Percentiles rank a stretch among this genome's conserved stretches.
These are phyloP conservation scores for Pteruthius melanotis DNA, from an alignment of 2,113 vertebrate genomes.

Conservation along the genomic window DNA sequence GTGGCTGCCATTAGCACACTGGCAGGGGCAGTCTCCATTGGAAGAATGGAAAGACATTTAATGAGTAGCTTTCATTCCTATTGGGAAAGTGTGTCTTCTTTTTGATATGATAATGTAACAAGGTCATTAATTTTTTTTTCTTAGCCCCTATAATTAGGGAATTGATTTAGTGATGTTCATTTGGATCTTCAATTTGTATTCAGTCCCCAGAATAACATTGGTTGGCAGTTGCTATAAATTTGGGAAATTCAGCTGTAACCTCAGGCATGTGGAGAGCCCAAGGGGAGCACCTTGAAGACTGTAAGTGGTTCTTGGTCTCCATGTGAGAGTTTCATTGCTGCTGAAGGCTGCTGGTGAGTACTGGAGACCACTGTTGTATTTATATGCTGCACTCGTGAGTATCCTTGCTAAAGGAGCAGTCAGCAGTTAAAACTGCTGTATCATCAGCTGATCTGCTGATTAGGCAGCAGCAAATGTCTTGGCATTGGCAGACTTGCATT, in stretches of 20 bases:
- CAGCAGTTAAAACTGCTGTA: not conserved
- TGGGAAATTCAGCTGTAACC: not conserved
- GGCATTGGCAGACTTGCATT: not conserved
- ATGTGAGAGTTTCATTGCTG: not conserved
- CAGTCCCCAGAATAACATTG: not conserved
- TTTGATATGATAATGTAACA: not conserved
- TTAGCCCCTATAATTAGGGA: not conserved
- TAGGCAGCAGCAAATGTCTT: not conserved
- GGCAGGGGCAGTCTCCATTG: not conserved
- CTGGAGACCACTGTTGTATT: not conserved
- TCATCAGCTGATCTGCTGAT: conserved; percentile 17
- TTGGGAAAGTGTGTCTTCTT: not conserved
- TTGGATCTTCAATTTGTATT: not conserved
- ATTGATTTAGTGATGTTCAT: not conserved
- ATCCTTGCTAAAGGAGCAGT: not conserved
- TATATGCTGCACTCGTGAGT: not conserved
- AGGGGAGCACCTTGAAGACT: not conserved
- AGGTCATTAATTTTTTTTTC: not conserved
- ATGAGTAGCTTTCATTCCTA: not conserved
- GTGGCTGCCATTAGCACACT: not conserved
- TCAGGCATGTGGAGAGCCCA: not conserved
- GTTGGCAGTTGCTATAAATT: not conserved
- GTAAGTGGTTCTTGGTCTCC: not conserved
- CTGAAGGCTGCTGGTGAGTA: not conserved
- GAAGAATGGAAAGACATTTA: not conserved